Evolutionary conservation across 2,797 vertebrate species (phyloP), one percentile per base, ranked within the genome.

Genomic region (Cryptoprocta ferox): DNA sequence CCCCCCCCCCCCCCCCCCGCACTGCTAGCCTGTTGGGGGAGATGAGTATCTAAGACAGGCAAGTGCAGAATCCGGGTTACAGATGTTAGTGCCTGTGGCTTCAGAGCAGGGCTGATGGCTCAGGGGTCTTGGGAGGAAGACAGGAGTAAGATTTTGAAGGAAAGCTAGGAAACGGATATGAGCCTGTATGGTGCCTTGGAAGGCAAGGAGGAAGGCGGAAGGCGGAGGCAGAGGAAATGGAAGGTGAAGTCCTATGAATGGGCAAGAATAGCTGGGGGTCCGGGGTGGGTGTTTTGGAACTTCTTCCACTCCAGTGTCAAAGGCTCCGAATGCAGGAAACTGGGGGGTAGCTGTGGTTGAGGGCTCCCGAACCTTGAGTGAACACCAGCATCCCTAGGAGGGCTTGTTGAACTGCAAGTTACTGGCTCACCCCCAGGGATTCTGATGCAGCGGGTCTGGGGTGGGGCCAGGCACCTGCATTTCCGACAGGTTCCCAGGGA

Each of bases 381-480:
- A 39, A 24, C n/a, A 1, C 32, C n/a, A 0, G 3, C 13, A 18
- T 56, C 28, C 5, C 24, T 56, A 0, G 0, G 45, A 18, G 4
- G 12, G 9, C 15, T 14, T 7, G 37, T 19, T 19, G 56, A 92
- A 19, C 16, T 1, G 6, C 37, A 18, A 37, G 10, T 21, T 14
- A 26, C n/a, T 1, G 28, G 35, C 26, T 15, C 6, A 0, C 15
- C 5, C 32, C 26, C 18, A 0, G 26, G 7, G 16, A 24, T 18
- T 73, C 35, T 28, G 37, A 21, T 0, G 2, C 30, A 18, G 30
- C 0, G 15, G 21, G 7, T 6, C 21, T 16, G 15, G 76, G 30
- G 5, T 2, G 0, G 18, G 3, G 48, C 53, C 6, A 0, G 3
- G 39, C 61, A 30, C 15, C 10, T 45, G 13, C 15, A 3, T 68